A percentile compares a stretch with the other conserved stretches of the same genome.
Evolutionary conservation across 2,888 invertebrate species (phyloP).

Genomic region (Barypeithes pellucidus): DNA sequence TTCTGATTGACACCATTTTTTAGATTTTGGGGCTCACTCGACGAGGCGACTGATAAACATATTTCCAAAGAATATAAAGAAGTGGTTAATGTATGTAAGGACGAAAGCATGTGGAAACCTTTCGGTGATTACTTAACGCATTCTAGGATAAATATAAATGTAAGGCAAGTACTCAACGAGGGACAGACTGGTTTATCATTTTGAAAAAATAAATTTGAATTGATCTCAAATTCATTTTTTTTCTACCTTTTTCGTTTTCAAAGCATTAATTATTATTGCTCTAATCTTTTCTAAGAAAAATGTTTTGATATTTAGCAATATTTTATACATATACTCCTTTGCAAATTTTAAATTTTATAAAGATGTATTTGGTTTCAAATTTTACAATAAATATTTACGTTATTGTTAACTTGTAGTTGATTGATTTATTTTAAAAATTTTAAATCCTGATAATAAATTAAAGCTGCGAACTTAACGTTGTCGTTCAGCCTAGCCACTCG

Average conservation of each 20-base stretch:
- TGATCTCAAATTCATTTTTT: slow-evolving; percentile 2
- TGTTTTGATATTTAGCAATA: slow-evolving; percentile 13
- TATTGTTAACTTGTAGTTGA: background rate
- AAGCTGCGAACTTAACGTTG: no score
- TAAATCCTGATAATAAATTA: no score
- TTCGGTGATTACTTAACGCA: slow-evolving; percentile 77
- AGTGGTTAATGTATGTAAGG: slow-evolving; percentile 62
- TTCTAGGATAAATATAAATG: slow-evolving; percentile 94
- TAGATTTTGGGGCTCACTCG: slow-evolving; percentile 42
- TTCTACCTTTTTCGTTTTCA: background rate
- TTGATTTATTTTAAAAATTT: background rate
- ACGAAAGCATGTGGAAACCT: slow-evolving; percentile 72
- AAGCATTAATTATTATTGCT: background rate
- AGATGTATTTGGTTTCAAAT: slow-evolving; percentile 2
- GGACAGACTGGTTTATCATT: slow-evolving; percentile 69
- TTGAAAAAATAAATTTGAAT: background rate
- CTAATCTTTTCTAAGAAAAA: background rate
- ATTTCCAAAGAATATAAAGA: slow-evolving; percentile 58
- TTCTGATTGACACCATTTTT: slow-evolving; percentile 19
- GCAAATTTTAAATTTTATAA: slow-evolving; percentile 11
- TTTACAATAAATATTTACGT: slow-evolving; percentile 24
- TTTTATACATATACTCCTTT: slow-evolving; percentile 15
- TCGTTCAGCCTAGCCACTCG: no score
- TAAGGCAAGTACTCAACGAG: slow-evolving; percentile 87
- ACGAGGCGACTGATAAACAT: slow-evolving; percentile 53